A percentile compares a stretch with the other conserved stretches of the same genome.
Conservation (phyloP, 2,888 invertebrate genomes). For the Pammene aurita region DNA sequence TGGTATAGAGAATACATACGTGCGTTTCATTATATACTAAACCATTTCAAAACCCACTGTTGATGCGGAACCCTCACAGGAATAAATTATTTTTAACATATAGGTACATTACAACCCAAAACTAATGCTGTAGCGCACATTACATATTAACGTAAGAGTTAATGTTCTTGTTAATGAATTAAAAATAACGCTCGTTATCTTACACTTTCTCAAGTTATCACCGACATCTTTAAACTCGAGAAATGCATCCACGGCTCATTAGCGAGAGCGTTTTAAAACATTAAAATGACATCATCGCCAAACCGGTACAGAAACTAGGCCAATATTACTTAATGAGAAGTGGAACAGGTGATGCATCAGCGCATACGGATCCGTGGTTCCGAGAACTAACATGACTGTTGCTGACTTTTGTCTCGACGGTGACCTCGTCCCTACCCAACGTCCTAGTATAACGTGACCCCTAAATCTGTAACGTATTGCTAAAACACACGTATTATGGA, state of each 20-base stretch:
- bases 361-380: constrained; percentile 27
- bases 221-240: constrained; percentile 8
- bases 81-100: no score
- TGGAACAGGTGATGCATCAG: constrained; percentile 41
- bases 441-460: not conserved
- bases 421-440: not conserved
- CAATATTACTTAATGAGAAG: constrained; percentile 36
- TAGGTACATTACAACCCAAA: no score
- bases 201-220: not conserved
- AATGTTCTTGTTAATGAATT: not conserved
- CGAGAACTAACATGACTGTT: constrained; percentile 22
- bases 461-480: not conserved
- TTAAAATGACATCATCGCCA: constrained; percentile 30
- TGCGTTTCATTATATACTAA: no score
- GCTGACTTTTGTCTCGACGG: not conserved
- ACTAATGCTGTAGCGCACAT: not conserved
- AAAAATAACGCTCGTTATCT: not conserved
- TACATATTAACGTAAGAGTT: not conserved
- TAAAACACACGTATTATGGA: not conserved
- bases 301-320: constrained; percentile 37
- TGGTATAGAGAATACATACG: no score
- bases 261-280: constrained; percentile 17
- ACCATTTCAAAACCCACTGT: no score
- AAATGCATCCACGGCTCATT: constrained; percentile 8
- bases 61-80: no score